Evolutionary conservation across 2,888 invertebrate species (phyloP).

Genomic region (Hemicrepidius hirtus): DNA sequence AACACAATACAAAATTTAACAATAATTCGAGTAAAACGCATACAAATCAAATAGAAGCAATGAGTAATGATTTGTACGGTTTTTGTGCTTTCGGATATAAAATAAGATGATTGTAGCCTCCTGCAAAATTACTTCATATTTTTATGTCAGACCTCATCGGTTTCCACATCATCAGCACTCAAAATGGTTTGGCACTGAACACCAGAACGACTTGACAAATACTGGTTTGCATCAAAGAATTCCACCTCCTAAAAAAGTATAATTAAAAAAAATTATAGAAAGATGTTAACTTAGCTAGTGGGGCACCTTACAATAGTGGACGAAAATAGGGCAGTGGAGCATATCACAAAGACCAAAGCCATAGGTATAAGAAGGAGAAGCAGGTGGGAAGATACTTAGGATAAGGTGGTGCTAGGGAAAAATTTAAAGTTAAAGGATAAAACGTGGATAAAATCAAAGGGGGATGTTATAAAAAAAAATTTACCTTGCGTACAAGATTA

Average conservation of each 20-base stretch:
- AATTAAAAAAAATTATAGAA: too few species aligned
- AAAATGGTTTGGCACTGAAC: slow-evolving; percentile 61
- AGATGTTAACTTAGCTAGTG: too few species aligned
- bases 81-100: not conserved
- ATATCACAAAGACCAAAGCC: not conserved
- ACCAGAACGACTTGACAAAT: slow-evolving; percentile 66
- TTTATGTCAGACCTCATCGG: slow-evolving; percentile 59
- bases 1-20: not conserved
- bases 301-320: too few species aligned
- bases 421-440: too few species aligned
- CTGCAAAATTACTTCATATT: not conserved
- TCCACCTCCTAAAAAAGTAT: slow-evolving; percentile 68
- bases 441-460: too few species aligned
- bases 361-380: not conserved
- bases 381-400: too few species aligned
- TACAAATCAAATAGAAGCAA: not conserved
- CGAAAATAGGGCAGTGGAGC: too few species aligned
- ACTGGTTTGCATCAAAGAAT: slow-evolving; percentile 70
- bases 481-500: slow-evolving; percentile 74
- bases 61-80: slow-evolving; percentile 6
- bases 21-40: not conserved
- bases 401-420: too few species aligned
- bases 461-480: too few species aligned
- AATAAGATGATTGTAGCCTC: not conserved
- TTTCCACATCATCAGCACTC: slow-evolving; percentile 62